Evolutionary conservation across 2,797 vertebrate genomes (phyloP).

Genomic region (Phoxinus dragarum): DNA sequence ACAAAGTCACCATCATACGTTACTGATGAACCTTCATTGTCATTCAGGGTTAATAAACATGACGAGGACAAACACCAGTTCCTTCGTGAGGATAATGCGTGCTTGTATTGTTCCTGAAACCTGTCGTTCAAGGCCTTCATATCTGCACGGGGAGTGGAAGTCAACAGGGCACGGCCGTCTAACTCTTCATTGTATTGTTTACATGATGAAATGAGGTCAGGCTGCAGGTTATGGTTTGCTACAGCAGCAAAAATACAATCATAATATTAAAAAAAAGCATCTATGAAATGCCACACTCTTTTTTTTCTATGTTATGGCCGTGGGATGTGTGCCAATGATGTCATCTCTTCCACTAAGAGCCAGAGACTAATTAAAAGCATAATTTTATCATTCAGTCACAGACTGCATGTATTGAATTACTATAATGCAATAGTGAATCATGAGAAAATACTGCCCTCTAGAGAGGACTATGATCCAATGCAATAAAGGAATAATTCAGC

Average conservation of each 20-base stretch:
- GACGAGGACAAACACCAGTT: not conserved
- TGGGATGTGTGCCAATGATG: not conserved
- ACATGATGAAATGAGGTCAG: not conserved
- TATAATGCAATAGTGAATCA: not conserved
- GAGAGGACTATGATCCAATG: not conserved
- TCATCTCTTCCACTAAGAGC: not conserved
- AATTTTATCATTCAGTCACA: not conserved
- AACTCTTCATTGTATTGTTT: not conserved
- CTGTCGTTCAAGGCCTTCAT: conserved; percentile 9
- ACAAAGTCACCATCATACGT: not conserved
- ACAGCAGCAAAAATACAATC: not conserved
- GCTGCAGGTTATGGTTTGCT: not conserved
- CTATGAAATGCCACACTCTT: not conserved
- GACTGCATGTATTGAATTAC: not conserved
- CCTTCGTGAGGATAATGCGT: not conserved
- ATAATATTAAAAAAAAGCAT: not conserved
- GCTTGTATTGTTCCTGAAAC: conserved; percentile 34
- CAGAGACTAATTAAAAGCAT: not conserved
- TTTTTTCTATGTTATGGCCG: not conserved
- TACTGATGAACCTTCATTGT: not conserved
- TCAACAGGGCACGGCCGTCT: not conserved
- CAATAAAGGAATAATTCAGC: not conserved
- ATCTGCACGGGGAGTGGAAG: conserved; percentile 28
- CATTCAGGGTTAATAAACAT: not conserved
- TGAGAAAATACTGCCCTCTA: conserved; percentile 7